Conservation (phyloP, 1,140 invertebrate species). For the Anthonomus grandis region DNA sequence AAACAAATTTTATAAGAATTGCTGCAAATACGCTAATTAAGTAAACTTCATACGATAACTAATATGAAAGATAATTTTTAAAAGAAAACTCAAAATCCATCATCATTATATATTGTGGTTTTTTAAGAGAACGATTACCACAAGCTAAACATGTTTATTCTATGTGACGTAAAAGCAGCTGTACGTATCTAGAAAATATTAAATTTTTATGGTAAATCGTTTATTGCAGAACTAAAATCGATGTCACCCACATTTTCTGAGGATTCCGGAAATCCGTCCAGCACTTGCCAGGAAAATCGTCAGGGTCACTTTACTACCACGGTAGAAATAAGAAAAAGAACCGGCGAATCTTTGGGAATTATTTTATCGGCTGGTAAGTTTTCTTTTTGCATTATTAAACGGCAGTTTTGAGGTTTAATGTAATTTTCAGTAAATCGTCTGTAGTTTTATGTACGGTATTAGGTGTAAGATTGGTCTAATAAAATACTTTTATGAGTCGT, state of each 20-base stretch:
- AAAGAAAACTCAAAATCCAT: too few species aligned
- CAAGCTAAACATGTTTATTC: not conserved
- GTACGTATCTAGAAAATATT: not conserved
- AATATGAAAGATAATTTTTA: too few species aligned
- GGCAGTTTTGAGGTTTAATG: too few species aligned
- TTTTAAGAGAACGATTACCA: not conserved
- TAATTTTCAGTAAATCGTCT: too few species aligned
- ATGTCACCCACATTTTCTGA: constrained; percentile 46
- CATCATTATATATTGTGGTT: not conserved
- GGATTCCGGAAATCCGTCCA: constrained; percentile 46
- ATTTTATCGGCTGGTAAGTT: constrained; percentile 40
- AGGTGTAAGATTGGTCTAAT: too few species aligned
- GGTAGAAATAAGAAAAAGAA: constrained; percentile 38
- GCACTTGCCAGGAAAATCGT: constrained; percentile 33
- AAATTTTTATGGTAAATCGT: not conserved
- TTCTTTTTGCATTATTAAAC: too few species aligned
- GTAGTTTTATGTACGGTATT: too few species aligned
- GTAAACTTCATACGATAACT: too few species aligned
- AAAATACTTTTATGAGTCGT: too few species aligned
- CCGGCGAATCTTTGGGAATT: constrained; percentile 44
- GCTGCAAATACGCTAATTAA: too few species aligned
- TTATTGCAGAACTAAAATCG: constrained; percentile 45
- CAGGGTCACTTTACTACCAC: constrained; percentile 35
- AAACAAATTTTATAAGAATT: too few species aligned
- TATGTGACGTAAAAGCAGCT: too few species aligned